Evolutionary conservation across 2,888 invertebrate genomes (phyloP).

Genomic region (Drosophila basisetae): DNA sequence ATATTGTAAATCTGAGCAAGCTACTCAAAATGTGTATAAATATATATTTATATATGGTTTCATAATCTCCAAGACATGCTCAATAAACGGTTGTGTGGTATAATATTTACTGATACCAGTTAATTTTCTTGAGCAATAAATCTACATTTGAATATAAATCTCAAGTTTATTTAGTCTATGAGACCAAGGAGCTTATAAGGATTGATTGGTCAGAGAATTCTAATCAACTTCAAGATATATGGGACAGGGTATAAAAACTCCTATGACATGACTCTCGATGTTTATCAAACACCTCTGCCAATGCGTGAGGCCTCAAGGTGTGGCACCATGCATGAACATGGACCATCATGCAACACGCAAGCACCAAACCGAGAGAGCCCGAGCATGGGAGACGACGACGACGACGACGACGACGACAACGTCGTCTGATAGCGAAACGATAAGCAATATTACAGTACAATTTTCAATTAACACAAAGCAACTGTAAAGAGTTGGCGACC

Average conservation of each 20-base stretch:
- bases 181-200: not conserved
- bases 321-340: slow-evolving; percentile 54
- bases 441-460: slow-evolving; percentile 84
- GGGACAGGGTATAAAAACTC: slow-evolving; percentile 23
- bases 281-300: slow-evolving; percentile 70
- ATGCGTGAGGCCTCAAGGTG: slow-evolving; percentile 77
- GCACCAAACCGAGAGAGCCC: slow-evolving; percentile 28
- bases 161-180: not conserved
- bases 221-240: not conserved
- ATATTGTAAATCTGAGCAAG: not conserved
- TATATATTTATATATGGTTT: not conserved
- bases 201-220: not conserved
- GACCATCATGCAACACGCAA: slow-evolving; percentile 57
- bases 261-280: slow-evolving; percentile 60
- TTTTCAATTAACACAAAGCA: slow-evolving; percentile 84
- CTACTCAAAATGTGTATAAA: not conserved
- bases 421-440: slow-evolving; percentile 73
- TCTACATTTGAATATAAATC: not conserved
- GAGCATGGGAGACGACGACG: slow-evolving; percentile 35
- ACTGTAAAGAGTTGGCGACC: slow-evolving; percentile 65
- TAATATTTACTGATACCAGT: not conserved
- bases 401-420: slow-evolving; percentile 50
- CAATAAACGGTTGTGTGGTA: not conserved
- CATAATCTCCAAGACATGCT: not conserved
- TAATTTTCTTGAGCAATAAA: not conserved